Evolutionary conservation across 2,113 vertebrate genomes (phyloP).

Genomic region (Chascanopsetta lugubris): DNA sequence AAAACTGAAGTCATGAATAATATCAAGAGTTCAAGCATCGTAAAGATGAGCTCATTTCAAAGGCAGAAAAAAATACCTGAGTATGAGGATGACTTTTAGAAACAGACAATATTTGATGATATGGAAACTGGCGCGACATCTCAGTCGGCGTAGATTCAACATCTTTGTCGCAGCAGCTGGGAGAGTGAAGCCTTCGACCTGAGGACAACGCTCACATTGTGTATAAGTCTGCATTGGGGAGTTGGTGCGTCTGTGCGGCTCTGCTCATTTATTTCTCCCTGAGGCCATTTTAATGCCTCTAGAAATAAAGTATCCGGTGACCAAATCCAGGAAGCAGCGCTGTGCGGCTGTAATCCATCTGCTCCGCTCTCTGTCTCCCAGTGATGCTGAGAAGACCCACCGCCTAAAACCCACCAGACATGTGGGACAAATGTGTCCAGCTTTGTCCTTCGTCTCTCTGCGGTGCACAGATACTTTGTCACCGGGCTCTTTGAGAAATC

Average conservation of each 20-base stretch:
- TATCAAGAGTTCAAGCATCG: background rate
- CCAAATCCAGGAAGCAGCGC: background rate
- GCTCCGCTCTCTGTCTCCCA: background rate
- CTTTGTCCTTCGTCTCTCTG: background rate
- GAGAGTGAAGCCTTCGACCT: background rate
- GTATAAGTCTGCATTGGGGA: background rate
- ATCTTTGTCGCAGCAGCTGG: too few relatives aligned
- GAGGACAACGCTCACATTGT: background rate
- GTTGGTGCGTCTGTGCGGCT: background rate
- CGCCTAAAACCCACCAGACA: background rate
- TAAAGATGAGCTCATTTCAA: background rate
- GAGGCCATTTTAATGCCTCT: constrained; percentile 10
- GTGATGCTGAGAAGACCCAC: too few relatives aligned
- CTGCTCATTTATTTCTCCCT: constrained; percentile 21
- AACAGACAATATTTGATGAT: background rate
- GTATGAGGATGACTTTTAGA: background rate
- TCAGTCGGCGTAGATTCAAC: too few relatives aligned
- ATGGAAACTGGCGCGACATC: background rate
- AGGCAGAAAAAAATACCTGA: background rate
- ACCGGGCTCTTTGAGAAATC: background rate
- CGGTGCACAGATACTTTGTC: background rate
- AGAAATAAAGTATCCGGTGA: constrained; percentile 8
- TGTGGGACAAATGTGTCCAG: background rate
- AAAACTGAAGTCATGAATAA: background rate
- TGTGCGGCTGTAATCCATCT: constrained; percentile 3